Conservation (phyloP, 2,888 invertebrate genomes). For the Tiphia femorata region DNA sequence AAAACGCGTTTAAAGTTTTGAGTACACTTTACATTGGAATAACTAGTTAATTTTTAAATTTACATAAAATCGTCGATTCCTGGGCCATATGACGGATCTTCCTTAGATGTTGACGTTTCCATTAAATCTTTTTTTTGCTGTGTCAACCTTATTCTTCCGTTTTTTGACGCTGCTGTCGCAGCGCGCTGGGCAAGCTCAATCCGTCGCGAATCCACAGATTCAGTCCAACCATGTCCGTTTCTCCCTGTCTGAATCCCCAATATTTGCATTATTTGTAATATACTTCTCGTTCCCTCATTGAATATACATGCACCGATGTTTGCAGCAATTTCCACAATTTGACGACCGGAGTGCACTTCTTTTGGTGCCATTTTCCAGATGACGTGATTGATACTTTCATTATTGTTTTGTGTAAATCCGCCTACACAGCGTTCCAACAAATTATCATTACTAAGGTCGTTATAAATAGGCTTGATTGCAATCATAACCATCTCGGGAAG, state of each 20-base stretch:
- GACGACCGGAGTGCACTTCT: not conserved
- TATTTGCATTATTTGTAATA: conserved; percentile 23
- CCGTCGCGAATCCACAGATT: conserved; percentile 13
- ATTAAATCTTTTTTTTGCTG: not conserved
- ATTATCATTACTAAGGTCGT: too few species aligned
- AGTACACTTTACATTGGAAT: too few species aligned
- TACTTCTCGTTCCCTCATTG: conserved; percentile 22
- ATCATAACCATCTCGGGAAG: too few species aligned
- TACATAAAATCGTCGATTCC: too few species aligned
- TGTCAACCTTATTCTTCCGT: not conserved
- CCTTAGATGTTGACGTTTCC: conserved; percentile 2
- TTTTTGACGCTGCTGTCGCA: not conserved
- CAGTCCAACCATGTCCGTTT: conserved; percentile 15
- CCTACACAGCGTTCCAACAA: too few species aligned
- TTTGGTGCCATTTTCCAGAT: not conserved
- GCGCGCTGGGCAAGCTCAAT: too few species aligned
- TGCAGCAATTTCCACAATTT: conserved; percentile 15
- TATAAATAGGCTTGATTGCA: too few species aligned
- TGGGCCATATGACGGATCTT: too few species aligned
- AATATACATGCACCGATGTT: conserved; percentile 10
- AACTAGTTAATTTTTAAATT: too few species aligned
- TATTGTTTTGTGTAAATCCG: conserved; percentile 17
- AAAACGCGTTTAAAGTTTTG: conserved; percentile 19
- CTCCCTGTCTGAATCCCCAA: conserved; percentile 24
- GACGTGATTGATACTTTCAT: conserved; percentile 5